Evolutionary conservation across 2,888 invertebrate genomes (phyloP), one percentile per base, ranked within the genome.

Genomic region (Brenthis daphne): DNA sequence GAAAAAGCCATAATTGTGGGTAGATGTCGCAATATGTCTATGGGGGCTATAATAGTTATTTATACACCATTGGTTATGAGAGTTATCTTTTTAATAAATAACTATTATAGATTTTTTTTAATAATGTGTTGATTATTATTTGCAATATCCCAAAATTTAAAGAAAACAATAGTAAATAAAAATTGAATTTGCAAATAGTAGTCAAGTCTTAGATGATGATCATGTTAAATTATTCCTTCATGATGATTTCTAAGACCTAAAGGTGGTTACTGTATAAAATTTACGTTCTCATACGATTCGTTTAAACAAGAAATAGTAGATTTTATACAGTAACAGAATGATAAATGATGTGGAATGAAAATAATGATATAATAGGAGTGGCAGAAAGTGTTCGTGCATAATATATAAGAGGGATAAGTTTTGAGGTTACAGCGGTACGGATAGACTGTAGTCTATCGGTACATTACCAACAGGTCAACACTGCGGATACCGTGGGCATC

Each of bases 401-500:
- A 78, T 78, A 82, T 80, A 79, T 84, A 81, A 85, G 90, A 91
- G 92, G 92, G 90, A 92, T 91, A 90, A 91, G 92, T 91, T 86
- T 87, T 67, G 37, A 91, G 88, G 88, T 90, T 90, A 87, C 90
- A 92, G 90, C 88, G 77, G 77, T 80, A 81, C 80, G 79, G 81
- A 82, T 50, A 29, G 58, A n/a, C 24, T 16, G 83, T 80, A 79
- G 80, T 80, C 83, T 81, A 60, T 66, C 82, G 84, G 84, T 85
- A 43, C 37, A 43, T 11, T 43, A 84, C 86, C 89, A 84, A 85
- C 88, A 89, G 89, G 87, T 89, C 89, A 85, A 85, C 90, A 89
- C 89, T 80, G 80, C 89, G 85, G 88, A 90, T 87, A 87, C 87
- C 84, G 89, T 90, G 92, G 92, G 92, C 92, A 92, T 92, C 91